Percentiles rank a stretch among this genome's conserved stretches.
Conservation (phyloP, 2,888 invertebrate genomes). For the Cristatella mucedo region DNA sequence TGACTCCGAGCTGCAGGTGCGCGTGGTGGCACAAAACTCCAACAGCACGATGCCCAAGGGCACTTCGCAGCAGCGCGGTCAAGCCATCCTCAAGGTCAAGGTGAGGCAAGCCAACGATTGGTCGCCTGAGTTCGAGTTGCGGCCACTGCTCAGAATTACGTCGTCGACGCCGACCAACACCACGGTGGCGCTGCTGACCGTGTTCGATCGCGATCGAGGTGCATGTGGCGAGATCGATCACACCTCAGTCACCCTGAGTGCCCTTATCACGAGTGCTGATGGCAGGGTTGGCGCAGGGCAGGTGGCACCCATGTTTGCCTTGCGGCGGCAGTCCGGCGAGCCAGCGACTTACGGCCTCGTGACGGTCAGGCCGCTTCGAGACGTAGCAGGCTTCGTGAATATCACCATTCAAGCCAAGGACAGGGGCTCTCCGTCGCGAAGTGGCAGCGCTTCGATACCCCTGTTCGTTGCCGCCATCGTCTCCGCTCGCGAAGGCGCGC, state of each 20-base stretch:
- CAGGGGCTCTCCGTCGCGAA: constrained; percentile 45
- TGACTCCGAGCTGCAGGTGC: constrained; percentile 16
- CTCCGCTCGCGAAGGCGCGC: no score
- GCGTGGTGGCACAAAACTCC: no score
- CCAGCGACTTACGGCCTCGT: no score
- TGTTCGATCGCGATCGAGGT: constrained; percentile 65
- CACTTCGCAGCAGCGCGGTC: constrained; percentile 16
- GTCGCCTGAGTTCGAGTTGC: constrained; percentile 20
- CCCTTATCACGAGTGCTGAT: no score
- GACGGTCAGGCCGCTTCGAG: no score
- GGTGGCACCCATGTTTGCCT: no score
- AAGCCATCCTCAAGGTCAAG: constrained; percentile 18
- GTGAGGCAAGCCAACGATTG: constrained; percentile 24
- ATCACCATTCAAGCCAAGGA: constrained; percentile 70
- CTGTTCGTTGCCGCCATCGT: no score
- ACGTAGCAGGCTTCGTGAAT: constrained; percentile 40
- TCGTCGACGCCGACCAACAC: no score
- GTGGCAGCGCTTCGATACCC: constrained; percentile 44
- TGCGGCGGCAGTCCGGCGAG: no score
- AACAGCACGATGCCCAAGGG: constrained; percentile 19
- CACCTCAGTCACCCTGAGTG: no score
- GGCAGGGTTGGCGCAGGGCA: no score
- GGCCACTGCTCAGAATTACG: no score
- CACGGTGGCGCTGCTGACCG: constrained; percentile 58
- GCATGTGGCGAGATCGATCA: constrained; percentile 69